These are phyloP conservation scores for Melanerpes aurifrons DNA, from an alignment of 2,113 vertebrate genomes.

Conservation along the genomic window DNA sequence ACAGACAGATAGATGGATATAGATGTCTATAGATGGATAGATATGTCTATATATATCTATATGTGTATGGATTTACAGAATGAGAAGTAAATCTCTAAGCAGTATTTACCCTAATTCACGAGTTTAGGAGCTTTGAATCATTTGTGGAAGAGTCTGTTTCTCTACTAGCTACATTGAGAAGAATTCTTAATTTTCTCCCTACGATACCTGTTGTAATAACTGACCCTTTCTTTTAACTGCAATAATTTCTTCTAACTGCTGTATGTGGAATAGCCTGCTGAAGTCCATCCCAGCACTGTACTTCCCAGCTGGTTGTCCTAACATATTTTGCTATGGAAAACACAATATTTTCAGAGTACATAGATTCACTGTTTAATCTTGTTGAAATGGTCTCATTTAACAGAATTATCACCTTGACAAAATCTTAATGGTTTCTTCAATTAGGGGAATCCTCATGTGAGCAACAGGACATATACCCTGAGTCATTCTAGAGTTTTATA, in stretches of 20 bases:
- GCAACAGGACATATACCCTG: background rate
- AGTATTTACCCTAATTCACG: background rate
- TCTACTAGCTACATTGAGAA: background rate
- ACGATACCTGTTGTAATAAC: rapidly evolving
- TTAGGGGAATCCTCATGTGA: background rate
- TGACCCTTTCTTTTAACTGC: background rate
- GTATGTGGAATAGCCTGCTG: background rate
- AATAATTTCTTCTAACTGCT: background rate
- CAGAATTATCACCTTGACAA: background rate
- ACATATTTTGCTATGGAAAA: background rate
- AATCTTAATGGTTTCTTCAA: background rate
- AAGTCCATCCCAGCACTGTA: background rate
- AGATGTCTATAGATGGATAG: too few relatives aligned
- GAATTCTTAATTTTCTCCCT: background rate
- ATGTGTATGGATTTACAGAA: background rate
- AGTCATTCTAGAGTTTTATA: background rate
- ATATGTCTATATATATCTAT: background rate
- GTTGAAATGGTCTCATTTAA: background rate
- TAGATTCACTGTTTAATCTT: background rate
- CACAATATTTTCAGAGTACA: background rate
- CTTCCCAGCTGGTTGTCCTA: background rate
- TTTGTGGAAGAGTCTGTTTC: background rate
- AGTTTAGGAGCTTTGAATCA: background rate
- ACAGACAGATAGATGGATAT: too few relatives aligned
- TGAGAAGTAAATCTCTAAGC: background rate